Conservation (phyloP, 1,140 invertebrate genomes). For the Homalodisca vitripennis region DNA sequence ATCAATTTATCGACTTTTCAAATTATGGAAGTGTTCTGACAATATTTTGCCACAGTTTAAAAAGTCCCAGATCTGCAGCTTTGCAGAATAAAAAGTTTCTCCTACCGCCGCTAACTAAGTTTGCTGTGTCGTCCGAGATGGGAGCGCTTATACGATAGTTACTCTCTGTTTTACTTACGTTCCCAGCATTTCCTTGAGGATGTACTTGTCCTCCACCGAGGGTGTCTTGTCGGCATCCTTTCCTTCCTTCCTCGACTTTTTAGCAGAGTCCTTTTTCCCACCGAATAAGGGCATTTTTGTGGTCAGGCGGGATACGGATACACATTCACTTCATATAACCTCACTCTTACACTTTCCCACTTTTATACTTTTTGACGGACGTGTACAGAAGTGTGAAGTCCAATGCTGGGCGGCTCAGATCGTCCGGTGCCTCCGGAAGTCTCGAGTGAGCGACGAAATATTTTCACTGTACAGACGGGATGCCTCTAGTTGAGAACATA, state of each 20-base stretch:
- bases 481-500: background rate
- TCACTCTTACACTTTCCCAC: slow-evolving; percentile 1
- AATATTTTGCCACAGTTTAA: too few relatives aligned
- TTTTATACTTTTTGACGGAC: background rate
- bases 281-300: slow-evolving; percentile 82
- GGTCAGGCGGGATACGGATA: background rate
- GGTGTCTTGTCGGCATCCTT: slow-evolving; percentile 77
- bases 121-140: too few relatives aligned
- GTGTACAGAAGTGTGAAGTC: background rate
- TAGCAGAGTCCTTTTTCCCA: slow-evolving; percentile 81
- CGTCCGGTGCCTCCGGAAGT: too few relatives aligned
- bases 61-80: too few relatives aligned
- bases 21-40: too few relatives aligned
- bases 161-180: slow-evolving; percentile 79
- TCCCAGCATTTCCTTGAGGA: slow-evolving; percentile 83
- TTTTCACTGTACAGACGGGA: background rate
- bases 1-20: too few relatives aligned
- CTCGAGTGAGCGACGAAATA: background rate
- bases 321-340: slow-evolving; percentile 19
- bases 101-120: too few relatives aligned
- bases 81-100: too few relatives aligned
- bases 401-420: background rate
- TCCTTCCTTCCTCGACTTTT: slow-evolving; percentile 77
- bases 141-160: too few relatives aligned
- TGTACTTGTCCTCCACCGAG: slow-evolving; percentile 86